A percentile compares a stretch with the other conserved stretches of the same genome.
These are phyloP conservation scores for Labroides dimidiatus DNA, from an alignment of 2,797 vertebrate species.

Conservation along the genomic window DNA sequence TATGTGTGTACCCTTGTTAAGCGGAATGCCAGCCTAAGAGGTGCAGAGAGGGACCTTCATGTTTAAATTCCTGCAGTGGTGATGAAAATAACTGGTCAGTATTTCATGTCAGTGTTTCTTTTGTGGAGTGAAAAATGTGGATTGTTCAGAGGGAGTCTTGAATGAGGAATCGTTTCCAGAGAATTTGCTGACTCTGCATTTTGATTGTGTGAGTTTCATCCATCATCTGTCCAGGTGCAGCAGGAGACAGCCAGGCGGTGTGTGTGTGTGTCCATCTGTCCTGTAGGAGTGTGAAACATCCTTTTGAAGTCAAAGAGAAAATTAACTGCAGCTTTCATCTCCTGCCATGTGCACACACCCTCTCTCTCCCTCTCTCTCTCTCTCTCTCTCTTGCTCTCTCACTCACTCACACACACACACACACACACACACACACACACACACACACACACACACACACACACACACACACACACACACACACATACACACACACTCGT, in stretches of 20 bases:
- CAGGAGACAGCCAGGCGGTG: not conserved
- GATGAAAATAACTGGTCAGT: not conserved
- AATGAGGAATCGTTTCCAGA: conserved; percentile 1
- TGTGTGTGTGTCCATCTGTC: conserved; percentile 32
- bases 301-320: conserved; percentile 59
- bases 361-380: too few relatives aligned
- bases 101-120: not conserved
- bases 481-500: conserved; percentile 14
- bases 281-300: conserved; percentile 50
- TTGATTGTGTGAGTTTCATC: conserved; percentile 25
- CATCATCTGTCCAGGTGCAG: conserved; percentile 59
- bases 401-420: too few relatives aligned
- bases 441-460: too few relatives aligned
- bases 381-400: too few relatives aligned
- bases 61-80: not conserved
- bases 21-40: too few relatives aligned
- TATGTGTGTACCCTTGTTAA: too few relatives aligned
- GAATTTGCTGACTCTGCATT: conserved; percentile 28
- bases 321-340: conserved; percentile 58
- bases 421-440: too few relatives aligned
- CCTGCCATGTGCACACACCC: conserved; percentile 26
- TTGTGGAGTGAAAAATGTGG: not conserved
- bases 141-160: conserved; percentile 5
- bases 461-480: not conserved
- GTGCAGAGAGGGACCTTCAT: too few relatives aligned